phyloP scores from a whole-genome alignment of 1,140 invertebrate genomes.

The Branchinecta lindahli region DNA sequence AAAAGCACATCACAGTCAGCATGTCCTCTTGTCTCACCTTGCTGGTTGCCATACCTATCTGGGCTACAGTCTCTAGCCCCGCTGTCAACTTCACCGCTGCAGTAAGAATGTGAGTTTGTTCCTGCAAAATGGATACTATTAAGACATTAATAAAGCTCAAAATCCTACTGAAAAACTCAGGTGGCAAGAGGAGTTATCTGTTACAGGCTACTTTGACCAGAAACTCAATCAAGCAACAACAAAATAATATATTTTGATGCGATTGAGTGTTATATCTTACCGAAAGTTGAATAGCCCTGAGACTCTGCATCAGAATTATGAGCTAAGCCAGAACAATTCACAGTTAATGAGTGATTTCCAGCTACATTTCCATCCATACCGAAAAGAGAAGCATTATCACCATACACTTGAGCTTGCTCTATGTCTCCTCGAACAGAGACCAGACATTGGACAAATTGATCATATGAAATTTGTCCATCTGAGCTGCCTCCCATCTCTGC shows the following conservation, averaged over 20 bases:
- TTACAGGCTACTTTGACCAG: no score
- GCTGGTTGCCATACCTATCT: not conserved
- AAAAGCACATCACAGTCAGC: not conserved
- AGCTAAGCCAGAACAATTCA: not conserved
- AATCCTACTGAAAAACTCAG: no score
- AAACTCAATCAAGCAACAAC: no score
- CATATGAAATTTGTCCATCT: not conserved
- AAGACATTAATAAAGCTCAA: no score
- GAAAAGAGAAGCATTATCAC: not conserved
- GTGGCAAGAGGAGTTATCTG: no score
- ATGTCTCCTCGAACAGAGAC: constrained; percentile 1
- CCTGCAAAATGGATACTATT: not conserved
- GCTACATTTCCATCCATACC: no score
- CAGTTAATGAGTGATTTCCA: no score
- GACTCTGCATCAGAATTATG: not conserved
- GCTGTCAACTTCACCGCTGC: not conserved
- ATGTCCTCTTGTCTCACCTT: not conserved
- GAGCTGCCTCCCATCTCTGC: not conserved
- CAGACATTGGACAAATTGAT: not conserved
- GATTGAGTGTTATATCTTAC: not conserved
- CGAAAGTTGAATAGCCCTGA: not conserved
- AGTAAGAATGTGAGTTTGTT: not conserved
- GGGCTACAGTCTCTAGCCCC: not conserved
- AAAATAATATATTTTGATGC: no score
- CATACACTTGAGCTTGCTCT: not conserved